phyloP scores from a whole-genome alignment of 2,888 invertebrate genomes.

The Nomada flava region DNA sequence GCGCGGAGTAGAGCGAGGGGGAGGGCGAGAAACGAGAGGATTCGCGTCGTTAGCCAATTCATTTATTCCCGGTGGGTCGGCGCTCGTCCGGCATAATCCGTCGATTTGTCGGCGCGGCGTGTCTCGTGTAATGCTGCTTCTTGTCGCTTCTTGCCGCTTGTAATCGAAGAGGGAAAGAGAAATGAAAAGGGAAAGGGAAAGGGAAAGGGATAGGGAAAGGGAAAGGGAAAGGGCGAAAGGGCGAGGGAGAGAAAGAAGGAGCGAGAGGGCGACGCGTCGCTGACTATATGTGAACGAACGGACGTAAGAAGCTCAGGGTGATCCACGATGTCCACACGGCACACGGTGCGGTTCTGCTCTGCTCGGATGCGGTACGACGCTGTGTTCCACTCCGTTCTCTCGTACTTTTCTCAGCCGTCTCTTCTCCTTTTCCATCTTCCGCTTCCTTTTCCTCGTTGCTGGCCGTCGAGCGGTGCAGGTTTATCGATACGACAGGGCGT shows the following conservation, averaged over 20 bases:
- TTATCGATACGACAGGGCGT: conserved; percentile 77
- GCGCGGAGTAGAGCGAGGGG: conserved; percentile 8
- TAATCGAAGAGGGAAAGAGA: conserved; percentile 75
- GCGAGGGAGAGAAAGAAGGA: conserved; percentile 35
- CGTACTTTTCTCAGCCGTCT: conserved; percentile 45
- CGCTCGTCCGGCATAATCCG: conserved; percentile 79
- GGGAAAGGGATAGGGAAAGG: conserved; percentile 31
- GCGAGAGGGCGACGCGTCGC: conserved; percentile 72
- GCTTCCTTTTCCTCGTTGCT: conserved; percentile 38
- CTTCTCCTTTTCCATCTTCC: conserved; percentile 5
- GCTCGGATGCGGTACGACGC: conserved; percentile 49
- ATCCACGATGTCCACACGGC: conserved; percentile 69
- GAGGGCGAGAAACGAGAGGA: conserved; percentile 63
- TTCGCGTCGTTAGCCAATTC: conserved; percentile 78
- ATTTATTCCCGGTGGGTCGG: conserved; percentile 80
- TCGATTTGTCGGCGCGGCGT: conserved; percentile 82
- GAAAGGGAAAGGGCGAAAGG: conserved; percentile 32
- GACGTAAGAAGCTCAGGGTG: conserved; percentile 76
- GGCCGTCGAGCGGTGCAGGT: conserved; percentile 50
- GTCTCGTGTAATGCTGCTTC: conserved; percentile 80
- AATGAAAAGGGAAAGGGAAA: conserved; percentile 30
- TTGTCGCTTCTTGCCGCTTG: conserved; percentile 78
- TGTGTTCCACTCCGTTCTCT: conserved; percentile 10
- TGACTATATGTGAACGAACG: conserved; percentile 78
- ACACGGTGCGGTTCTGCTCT: conserved; percentile 47